phyloP scores from a whole-genome alignment of 2,113 vertebrate species.

The Heterotilapia buettikoferi region DNA sequence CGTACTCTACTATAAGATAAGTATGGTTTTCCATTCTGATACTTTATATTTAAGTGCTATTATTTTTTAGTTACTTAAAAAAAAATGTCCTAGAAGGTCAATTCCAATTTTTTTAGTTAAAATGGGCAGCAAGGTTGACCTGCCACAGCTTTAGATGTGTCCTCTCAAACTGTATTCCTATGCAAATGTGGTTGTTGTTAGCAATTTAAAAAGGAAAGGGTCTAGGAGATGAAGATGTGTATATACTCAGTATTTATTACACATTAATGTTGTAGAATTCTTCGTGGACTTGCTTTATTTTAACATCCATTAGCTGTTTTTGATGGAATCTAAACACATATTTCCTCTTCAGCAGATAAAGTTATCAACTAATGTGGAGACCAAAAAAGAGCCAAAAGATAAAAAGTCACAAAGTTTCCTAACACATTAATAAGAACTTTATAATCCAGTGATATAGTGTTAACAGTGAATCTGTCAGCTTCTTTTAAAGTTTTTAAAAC shows the following conservation, averaged over 20 bases:
- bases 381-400: not conserved
- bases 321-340: not conserved
- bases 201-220: not conserved
- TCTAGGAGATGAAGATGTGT: not conserved
- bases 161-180: not conserved
- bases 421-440: fast-evolving
- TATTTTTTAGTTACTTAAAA: not conserved
- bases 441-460: not conserved
- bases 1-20: not conserved
- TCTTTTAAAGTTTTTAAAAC: not conserved
- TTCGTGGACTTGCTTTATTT: not conserved
- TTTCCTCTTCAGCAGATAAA: not conserved
- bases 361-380: not conserved
- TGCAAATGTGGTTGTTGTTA: not conserved
- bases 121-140: not conserved
- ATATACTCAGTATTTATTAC: not conserved
- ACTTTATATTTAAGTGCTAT: not conserved
- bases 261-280: not conserved
- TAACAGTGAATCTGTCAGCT: not conserved
- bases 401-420: not conserved
- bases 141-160: not conserved
- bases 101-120: not conserved
- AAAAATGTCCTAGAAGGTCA: not conserved
- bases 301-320: not conserved
- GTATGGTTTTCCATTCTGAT: not conserved